Evolutionary conservation across 2,797 vertebrate species (phyloP).

Genomic region (Macropus fuliginosus): DNA sequence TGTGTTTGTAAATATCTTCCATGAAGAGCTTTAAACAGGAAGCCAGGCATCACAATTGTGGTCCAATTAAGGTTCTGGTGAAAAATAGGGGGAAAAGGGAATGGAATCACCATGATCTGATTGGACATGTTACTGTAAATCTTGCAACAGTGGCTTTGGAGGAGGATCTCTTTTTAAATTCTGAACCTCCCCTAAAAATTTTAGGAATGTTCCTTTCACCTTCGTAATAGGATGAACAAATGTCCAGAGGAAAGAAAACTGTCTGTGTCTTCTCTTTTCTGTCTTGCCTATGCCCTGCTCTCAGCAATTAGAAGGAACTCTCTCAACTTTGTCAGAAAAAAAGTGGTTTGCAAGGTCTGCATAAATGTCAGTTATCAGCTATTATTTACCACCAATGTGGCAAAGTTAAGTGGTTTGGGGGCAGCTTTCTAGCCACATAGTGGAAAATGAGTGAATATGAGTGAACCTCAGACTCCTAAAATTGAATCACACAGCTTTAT

Average conservation of each 20-base stretch:
- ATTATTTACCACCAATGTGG: not conserved
- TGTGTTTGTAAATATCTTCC: slow-evolving; percentile 55
- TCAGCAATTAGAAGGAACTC: not conserved
- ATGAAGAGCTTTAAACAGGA: slow-evolving; percentile 41
- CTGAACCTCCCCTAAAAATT: not conserved
- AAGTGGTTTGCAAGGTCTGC: not conserved
- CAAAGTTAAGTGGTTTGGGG: not conserved
- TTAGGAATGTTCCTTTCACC: not conserved
- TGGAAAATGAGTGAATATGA: not conserved
- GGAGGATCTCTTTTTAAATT: not conserved
- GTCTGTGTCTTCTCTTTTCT: not conserved
- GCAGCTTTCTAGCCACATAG: not conserved
- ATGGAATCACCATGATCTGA: not conserved
- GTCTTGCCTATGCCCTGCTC: not conserved
- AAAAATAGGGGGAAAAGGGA: slow-evolving; percentile 20
- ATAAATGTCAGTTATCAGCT: not conserved
- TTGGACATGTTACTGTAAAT: not conserved
- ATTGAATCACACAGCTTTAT: not conserved
- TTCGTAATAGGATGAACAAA: not conserved
- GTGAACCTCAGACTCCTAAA: not conserved
- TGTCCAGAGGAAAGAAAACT: not conserved
- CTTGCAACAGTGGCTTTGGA: not conserved
- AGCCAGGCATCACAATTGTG: not conserved
- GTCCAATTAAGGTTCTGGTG: slow-evolving; percentile 8
- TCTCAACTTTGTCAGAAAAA: not conserved